Evolutionary conservation across 1,140 invertebrate species (phyloP), one percentile per base, ranked within the genome.

Genomic region (Pentalonia nigronervosa): DNA sequence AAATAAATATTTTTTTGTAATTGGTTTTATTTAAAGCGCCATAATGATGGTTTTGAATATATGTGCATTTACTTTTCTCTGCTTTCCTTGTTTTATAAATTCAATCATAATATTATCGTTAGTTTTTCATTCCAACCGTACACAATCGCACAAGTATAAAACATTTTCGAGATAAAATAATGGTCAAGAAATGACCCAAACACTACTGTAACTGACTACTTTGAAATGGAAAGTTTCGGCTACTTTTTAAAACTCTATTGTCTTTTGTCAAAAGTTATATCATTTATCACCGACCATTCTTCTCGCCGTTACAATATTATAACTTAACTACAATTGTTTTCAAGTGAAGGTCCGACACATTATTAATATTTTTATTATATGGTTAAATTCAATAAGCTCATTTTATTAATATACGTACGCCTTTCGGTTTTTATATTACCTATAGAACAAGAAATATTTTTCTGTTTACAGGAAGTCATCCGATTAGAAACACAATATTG

Each of bases 401-500:
- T 36, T 83, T 34, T 36, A 36, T 83, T 23, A 83, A 76, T 76
- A 76, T 17, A 76, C 60, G 30, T 17, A 76, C 60, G 30, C 14
- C 4, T 4, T 76, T 14, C 60, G 60, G n/a, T 76, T 83, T 23
- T 25, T 76, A 4, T 76, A 67, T 36, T 76, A 20, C 17, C 6
- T 76, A 76, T 14, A 14, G 14, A 11, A 67, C 11, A 30, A 14
- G 30, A 67, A 67, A 30, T 17, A 21, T 83, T 93, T 84, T 45
- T 47, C 25, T 0, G 30, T 36, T 84, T n/a, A 87, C 95, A 98
- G 97, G 98, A 98, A 94, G 98, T 99, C 23, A 98, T 98, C 94
- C 97, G 98, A 94, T 95, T 99, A 94, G 98, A 99, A 95, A 98
- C 98, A 4, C 98, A 99, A 95, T 98, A 99, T 95, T 99, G 98